These are phyloP conservation scores for Leptopilina syphax DNA, from an alignment of 2,888 invertebrate genomes.

Conservation along the genomic window DNA sequence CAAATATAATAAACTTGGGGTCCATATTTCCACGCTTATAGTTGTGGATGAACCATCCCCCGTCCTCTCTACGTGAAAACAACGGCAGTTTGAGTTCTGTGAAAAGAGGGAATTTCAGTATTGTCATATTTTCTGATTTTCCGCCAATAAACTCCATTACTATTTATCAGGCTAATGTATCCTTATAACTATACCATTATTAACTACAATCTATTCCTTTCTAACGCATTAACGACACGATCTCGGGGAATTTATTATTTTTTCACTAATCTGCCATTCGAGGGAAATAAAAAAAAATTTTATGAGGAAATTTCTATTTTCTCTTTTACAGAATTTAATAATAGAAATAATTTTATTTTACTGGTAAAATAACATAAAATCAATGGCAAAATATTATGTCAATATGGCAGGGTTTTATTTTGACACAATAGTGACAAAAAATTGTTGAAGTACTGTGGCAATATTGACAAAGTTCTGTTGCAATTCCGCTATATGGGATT, in stretches of 20 bases:
- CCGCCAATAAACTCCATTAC: constrained; percentile 77
- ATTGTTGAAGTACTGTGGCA: too few species aligned
- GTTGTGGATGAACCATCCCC: constrained; percentile 63
- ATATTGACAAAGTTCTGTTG: too few species aligned
- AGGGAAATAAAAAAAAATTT: too few species aligned
- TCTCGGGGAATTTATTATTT: constrained; percentile 51
- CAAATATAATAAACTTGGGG: constrained; percentile 76
- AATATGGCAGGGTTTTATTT: too few species aligned
- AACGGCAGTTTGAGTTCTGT: constrained; percentile 52
- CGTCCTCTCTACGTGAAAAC: constrained; percentile 59
- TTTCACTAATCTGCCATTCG: constrained; percentile 25
- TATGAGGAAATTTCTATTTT: too few species aligned
- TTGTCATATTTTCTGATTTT: constrained; percentile 76
- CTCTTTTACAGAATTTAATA: too few species aligned
- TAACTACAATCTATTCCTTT: constrained; percentile 74
- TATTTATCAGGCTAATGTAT: constrained; percentile 77
- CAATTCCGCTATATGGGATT: too few species aligned
- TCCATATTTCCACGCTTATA: constrained; percentile 74
- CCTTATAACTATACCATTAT: constrained; percentile 72
- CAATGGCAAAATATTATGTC: too few species aligned
- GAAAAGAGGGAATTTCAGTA: constrained; percentile 58
- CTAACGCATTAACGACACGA: constrained; percentile 67
- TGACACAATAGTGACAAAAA: too few species aligned
- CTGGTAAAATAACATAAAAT: too few species aligned
- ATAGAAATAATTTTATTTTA: too few species aligned